Evolutionary conservation across 2,113 vertebrate species (phyloP).

Genomic region (Salvelinus fontinalis): DNA sequence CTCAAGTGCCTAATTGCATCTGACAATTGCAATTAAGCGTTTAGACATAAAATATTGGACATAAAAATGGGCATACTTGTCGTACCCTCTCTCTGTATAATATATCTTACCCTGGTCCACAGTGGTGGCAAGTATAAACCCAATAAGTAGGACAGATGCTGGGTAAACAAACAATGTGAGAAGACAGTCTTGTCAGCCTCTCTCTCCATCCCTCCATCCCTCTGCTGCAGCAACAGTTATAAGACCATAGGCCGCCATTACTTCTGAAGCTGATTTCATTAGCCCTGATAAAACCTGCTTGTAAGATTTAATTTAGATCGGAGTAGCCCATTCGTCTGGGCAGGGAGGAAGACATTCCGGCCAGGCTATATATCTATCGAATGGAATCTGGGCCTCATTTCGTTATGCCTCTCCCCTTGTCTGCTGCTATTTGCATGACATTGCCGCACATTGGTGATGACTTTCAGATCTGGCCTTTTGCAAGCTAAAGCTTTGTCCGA

Average conservation of each 20-base stretch:
- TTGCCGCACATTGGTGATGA: neutral
- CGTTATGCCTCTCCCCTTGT: neutral
- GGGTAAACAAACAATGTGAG: conserved; percentile 1
- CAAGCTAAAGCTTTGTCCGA: neutral
- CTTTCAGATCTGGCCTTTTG: neutral
- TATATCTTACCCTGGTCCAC: too few relatives aligned
- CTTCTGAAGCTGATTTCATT: neutral
- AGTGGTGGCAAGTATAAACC: neutral
- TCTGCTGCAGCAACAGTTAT: neutral
- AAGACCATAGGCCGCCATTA: neutral
- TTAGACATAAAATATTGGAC: too few relatives aligned
- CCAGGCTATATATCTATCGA: conserved; percentile 8
- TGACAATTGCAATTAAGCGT: too few relatives aligned
- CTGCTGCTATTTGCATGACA: conserved; percentile 11
- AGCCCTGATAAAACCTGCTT: conserved; percentile 6
- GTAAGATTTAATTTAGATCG: conserved; percentile 6
- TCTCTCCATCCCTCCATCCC: neutral
- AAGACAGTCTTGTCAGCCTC: neutral
- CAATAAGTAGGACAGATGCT: conserved; percentile 1
- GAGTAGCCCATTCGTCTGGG: neutral
- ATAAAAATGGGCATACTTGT: too few relatives aligned
- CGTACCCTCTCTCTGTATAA: too few relatives aligned
- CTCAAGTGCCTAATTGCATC: too few relatives aligned
- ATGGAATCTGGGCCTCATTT: neutral
- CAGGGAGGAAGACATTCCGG: conserved; percentile 3